Evolutionary conservation across 2,113 vertebrate species (phyloP).

Genomic region (Hymenochirus boettgeri): DNA sequence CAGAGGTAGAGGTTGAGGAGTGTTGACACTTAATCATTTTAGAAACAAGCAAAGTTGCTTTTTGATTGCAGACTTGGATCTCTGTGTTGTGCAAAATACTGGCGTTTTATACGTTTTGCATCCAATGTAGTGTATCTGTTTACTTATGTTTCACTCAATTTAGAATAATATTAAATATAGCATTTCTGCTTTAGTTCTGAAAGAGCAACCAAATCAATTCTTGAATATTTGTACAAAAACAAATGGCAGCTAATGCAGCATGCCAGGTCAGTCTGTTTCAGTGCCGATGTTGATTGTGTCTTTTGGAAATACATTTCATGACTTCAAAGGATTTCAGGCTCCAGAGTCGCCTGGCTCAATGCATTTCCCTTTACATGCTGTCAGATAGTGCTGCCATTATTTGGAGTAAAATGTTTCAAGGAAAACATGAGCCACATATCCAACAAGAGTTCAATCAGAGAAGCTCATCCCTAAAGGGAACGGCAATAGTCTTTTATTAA

Average conservation of each 20-base stretch:
- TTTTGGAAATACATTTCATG: background rate
- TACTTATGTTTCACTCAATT: too few species aligned
- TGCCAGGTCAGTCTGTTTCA: background rate
- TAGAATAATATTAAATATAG: too few species aligned
- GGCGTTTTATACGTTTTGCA: too few species aligned
- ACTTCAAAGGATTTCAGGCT: background rate
- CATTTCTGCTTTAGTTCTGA: too few species aligned
- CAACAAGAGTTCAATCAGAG: slow-evolving; percentile 23
- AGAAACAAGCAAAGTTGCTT: too few species aligned
- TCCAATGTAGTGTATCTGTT: too few species aligned
- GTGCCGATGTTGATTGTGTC: background rate
- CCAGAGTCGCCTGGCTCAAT: background rate
- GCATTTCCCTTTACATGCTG: slow-evolving; percentile 2
- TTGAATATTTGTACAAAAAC: background rate
- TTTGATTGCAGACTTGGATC: too few species aligned
- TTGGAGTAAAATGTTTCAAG: background rate
- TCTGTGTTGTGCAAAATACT: too few species aligned
- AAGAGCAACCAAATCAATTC: too few species aligned
- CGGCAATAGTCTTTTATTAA: background rate
- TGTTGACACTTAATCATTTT: too few species aligned
- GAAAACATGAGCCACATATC: slow-evolving; percentile 1
- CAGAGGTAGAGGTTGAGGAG: too few species aligned
- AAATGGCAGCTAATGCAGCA: too few species aligned
- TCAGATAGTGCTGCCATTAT: slow-evolving; percentile 4
- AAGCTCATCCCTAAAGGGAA: slow-evolving; percentile 3